Percentiles rank a stretch among this genome's conserved stretches.
phyloP scores from a whole-genome alignment of 2,797 vertebrate species.

The Notoglanidium macrostoma region DNA sequence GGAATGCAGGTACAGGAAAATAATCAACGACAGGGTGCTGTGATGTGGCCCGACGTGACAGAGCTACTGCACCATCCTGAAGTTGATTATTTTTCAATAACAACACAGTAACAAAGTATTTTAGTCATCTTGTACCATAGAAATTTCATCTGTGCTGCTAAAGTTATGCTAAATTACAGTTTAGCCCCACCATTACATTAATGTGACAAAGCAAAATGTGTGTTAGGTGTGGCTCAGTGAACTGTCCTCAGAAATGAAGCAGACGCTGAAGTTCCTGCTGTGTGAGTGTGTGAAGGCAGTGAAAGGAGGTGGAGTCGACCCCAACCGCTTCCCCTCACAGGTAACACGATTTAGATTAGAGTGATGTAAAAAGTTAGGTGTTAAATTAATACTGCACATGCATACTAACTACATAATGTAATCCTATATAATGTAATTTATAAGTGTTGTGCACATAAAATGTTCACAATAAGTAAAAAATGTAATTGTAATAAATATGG shows the following conservation, averaged over 20 bases:
- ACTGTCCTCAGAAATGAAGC: constrained; percentile 92
- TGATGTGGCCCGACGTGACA: neutral
- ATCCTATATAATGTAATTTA: neutral
- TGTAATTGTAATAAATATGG: neutral
- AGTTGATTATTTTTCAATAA: neutral
- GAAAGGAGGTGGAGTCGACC: constrained; percentile 83
- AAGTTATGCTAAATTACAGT: neutral
- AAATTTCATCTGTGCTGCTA: neutral
- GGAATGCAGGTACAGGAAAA: neutral
- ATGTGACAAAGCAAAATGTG: neutral
- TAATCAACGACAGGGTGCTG: neutral
- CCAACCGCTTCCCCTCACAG: constrained; percentile 90
- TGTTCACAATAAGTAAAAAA: neutral
- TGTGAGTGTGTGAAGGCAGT: constrained; percentile 83
- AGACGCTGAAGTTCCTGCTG: constrained; percentile 86
- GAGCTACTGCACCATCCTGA: neutral
- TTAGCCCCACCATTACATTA: neutral
- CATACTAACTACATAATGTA: too few species aligned
- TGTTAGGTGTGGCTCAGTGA: constrained; percentile 87
- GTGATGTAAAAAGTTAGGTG: neutral
- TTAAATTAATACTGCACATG: neutral
- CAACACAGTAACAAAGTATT: neutral
- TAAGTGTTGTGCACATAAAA: neutral
- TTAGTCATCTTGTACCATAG: neutral
- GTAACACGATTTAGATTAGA: constrained; percentile 64